A percentile compares a stretch with the other conserved stretches of the same genome.
Conservation (phyloP, 2,797 vertebrate species). For the Cetoscarus ocellatus region DNA sequence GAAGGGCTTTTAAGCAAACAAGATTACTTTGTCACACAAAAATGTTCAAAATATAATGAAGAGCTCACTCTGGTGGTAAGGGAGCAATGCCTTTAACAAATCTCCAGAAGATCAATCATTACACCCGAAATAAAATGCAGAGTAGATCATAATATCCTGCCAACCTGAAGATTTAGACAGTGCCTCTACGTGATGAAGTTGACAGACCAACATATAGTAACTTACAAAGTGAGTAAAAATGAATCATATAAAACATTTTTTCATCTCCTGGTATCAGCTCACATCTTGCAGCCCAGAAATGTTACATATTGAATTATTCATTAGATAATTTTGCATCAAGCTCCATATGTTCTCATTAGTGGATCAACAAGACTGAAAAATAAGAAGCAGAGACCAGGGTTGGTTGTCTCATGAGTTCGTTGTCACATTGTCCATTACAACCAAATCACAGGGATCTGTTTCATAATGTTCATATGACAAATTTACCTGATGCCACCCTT, state of each 20-base stretch:
- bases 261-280: neutral
- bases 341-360: neutral
- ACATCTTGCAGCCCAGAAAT: neutral
- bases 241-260: neutral
- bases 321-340: neutral
- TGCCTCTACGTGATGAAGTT: neutral
- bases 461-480: no score
- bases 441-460: no score
- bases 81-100: neutral
- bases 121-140: neutral
- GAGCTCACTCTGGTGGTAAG: neutral
- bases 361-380: neutral
- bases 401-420: no score
- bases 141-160: neutral
- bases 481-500: no score
- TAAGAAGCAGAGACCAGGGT: no score
- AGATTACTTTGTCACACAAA: neutral
- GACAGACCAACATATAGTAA: no score
- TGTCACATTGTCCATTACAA: no score
- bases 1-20: slow-evolving; percentile 5
- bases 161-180: neutral
- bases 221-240: no score
- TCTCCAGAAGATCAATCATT: neutral
- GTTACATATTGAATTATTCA: neutral
- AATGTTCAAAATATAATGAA: slow-evolving; percentile 4